phyloP scores from a whole-genome alignment of 92 coral and sea anemone genomes.

The Parazoanthus darwini region DNA sequence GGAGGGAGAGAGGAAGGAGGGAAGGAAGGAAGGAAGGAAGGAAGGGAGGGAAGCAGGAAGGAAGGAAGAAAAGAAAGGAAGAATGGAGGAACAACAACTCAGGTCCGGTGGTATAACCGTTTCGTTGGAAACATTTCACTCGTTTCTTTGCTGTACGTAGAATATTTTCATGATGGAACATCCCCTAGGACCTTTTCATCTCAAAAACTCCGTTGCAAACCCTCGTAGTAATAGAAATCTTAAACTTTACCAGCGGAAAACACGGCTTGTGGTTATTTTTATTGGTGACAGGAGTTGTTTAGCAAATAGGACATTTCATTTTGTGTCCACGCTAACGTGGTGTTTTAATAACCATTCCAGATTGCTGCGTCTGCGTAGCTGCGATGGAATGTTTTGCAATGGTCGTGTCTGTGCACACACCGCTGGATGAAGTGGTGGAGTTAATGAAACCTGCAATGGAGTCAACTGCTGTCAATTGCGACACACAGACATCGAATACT shows the following conservation, averaged over 20 bases:
- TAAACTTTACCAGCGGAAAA: background rate
- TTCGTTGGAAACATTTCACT: too few species aligned
- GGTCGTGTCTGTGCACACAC: constrained; percentile 90
- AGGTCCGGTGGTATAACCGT: too few species aligned
- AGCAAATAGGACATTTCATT: too few species aligned
- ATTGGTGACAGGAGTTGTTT: background rate
- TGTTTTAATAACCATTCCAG: constrained; percentile 40
- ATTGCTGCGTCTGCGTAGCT: constrained; percentile 71
- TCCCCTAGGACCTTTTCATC: too few species aligned
- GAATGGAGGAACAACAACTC: too few species aligned
- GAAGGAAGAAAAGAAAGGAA: too few species aligned
- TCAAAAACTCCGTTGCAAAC: background rate
- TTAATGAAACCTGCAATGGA: constrained; percentile 62
- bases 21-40: too few species aligned
- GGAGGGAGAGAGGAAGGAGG: too few species aligned
- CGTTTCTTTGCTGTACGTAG: too few species aligned
- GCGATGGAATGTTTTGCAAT: constrained; percentile 82
- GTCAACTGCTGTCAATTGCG: constrained; percentile 5
- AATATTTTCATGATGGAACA: too few species aligned
- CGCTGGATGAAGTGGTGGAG: constrained; percentile 76
- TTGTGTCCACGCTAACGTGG: background rate
- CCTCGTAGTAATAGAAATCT: background rate
- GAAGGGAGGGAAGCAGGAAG: too few species aligned
- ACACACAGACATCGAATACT: background rate
- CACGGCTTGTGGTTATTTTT: too few species aligned